Evolutionary conservation across 1,140 invertebrate species (phyloP).

Genomic region (Rhyzopertha dominica): DNA sequence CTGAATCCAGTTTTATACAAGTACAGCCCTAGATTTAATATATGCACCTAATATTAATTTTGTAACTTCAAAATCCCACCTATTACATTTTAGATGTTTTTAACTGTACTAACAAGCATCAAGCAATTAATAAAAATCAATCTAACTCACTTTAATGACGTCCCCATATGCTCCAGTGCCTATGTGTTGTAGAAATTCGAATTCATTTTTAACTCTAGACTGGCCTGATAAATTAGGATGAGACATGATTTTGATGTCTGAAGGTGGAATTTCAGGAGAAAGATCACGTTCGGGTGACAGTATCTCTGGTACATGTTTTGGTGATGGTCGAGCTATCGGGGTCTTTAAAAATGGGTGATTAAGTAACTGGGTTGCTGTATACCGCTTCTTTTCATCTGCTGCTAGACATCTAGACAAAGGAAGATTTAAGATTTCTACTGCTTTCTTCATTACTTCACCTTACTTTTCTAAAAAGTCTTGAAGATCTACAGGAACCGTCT

Average conservation of each 20-base stretch:
- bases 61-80: too few relatives aligned
- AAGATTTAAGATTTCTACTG: slow-evolving; percentile 1
- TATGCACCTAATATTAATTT: too few relatives aligned
- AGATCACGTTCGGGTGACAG: slow-evolving; percentile 18
- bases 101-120: too few relatives aligned
- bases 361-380: slow-evolving; percentile 60
- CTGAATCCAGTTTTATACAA: too few relatives aligned
- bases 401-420: slow-evolving; percentile 54
- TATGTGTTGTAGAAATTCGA: slow-evolving; percentile 77
- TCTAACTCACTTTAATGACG: slow-evolving; percentile 82
- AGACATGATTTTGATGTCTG: slow-evolving; percentile 20
- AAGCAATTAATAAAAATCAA: too few relatives aligned
- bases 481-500: slow-evolving; percentile 53
- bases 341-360: slow-evolving; percentile 56
- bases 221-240: slow-evolving; percentile 47
- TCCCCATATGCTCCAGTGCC: slow-evolving; percentile 95
- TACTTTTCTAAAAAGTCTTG: slow-evolving; percentile 66
- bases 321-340: slow-evolving; percentile 38
- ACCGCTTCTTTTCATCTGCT: slow-evolving; percentile 60
- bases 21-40: too few relatives aligned
- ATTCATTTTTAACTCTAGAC: slow-evolving; percentile 78
- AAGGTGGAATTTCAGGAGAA: slow-evolving; percentile 27
- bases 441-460: slow-evolving; percentile 15
- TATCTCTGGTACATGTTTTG: slow-evolving; percentile 36
- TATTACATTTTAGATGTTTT: too few relatives aligned